Percentiles rank a stretch among this genome's conserved stretches.
These are phyloP conservation scores for Achroia grisella DNA, from an alignment of 1,140 invertebrate genomes.

Conservation along the genomic window DNA sequence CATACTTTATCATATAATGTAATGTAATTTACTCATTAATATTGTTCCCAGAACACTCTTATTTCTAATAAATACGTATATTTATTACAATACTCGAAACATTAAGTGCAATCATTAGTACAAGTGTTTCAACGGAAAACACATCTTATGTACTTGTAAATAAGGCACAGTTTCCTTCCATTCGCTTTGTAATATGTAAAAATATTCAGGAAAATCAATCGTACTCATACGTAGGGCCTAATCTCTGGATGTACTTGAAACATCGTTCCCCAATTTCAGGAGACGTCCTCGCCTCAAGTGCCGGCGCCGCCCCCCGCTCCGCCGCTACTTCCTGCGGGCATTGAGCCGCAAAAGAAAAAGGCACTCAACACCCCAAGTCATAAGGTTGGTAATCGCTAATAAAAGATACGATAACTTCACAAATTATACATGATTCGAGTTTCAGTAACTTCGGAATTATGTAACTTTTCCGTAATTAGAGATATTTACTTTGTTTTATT, in stretches of 20 bases:
- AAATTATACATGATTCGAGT: background rate
- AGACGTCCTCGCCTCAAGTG: conserved; percentile 67
- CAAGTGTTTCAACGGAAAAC: background rate
- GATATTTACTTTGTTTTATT: too few species aligned
- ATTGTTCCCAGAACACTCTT: too few species aligned
- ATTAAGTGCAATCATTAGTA: too few species aligned
- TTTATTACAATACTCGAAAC: too few species aligned
- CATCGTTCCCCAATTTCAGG: conserved; percentile 36
- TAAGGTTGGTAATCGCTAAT: conserved; percentile 56
- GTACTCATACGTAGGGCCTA: too few species aligned
- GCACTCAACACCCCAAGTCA: conserved; percentile 81
- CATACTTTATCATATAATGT: too few species aligned
- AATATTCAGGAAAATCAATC: background rate
- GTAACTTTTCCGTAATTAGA: background rate
- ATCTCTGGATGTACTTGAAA: background rate
- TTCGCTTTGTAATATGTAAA: conserved; percentile 1
- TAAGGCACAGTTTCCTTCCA: background rate
- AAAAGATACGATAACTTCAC: background rate
- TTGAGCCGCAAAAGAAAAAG: conserved; percentile 77
- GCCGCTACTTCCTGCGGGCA: conserved; percentile 51
- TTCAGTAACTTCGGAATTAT: background rate
- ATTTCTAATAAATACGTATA: too few species aligned
- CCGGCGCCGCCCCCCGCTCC: conserved; percentile 67
- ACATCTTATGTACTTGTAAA: background rate
- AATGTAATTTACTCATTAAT: too few species aligned